These are phyloP conservation scores for Sebastes schlegelii DNA, from an alignment of 2,113 vertebrate genomes.

Conservation along the genomic window DNA sequence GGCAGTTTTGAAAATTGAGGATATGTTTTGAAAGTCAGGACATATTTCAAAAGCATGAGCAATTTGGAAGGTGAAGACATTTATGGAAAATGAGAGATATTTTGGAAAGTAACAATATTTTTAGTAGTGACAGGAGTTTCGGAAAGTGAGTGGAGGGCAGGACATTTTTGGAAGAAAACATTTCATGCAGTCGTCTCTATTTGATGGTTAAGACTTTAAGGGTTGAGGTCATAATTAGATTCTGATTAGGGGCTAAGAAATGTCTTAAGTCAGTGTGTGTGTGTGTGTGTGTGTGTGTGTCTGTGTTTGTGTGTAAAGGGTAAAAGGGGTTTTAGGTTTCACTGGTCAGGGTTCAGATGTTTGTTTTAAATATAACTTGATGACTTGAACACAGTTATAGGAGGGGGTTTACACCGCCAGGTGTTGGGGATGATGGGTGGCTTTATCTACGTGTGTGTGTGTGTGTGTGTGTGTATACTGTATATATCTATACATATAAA, in stretches of 20 bases:
- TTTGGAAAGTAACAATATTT: no score
- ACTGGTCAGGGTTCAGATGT: conserved; percentile 38
- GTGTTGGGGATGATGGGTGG: conserved; percentile 2
- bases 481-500: background rate
- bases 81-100: no score
- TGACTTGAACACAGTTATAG: background rate
- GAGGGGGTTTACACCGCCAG: background rate
- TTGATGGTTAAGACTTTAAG: background rate
- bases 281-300: conserved; percentile 6
- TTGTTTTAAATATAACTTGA: conserved; percentile 54
- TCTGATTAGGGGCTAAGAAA: background rate
- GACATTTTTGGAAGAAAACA: background rate
- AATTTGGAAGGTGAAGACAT: background rate
- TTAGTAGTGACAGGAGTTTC: no score
- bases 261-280: background rate
- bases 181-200: background rate
- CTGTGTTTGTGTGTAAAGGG: conserved; percentile 14
- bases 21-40: background rate
- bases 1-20: background rate
- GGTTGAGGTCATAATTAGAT: background rate
- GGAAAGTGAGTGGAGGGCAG: no score
- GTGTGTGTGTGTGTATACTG: background rate
- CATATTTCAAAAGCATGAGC: background rate
- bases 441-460: conserved; percentile 11
- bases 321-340: conserved; percentile 19